Base-by-base conservation (phyloP, 1,140 invertebrate species). In the Drosophila bocqueti region DNA sequence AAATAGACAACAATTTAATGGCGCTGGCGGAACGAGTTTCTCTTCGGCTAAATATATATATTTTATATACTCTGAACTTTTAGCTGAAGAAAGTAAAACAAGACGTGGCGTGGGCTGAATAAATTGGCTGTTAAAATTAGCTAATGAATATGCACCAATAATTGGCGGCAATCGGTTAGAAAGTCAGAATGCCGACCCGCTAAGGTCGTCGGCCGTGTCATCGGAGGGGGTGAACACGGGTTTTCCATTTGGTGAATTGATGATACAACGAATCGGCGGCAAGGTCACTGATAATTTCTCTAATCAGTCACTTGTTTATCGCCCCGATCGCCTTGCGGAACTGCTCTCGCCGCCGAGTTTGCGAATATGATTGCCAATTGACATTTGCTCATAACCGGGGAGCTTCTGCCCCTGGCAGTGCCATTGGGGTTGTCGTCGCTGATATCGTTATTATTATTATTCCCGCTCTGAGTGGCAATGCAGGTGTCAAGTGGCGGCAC, bases 231-330 rank as follows among this genome's bases (percentile, higher is more conserved):
- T 36, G 42, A 76, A 83, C 83, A 87, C 45, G 73, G 67, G 21
- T 78, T 81, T 84, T 81, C 77, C 84, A 87, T 87, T 87, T 80
- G 21, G 54, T 26, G 54, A 40, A 55, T 55, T 55, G 73, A 66
- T 74, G 64, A 71, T 83, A 78, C 68, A 76, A 31, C 67, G 46
- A 57, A 43, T 63, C 34, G 38, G 26, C 26, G 40, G 45, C 77
- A 76, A 81, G 85, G 85, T 76, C 55, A 49, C 78, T 89, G 84
- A 87, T 89, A 81, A 79, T 63, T 81, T 78, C 52, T 89, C 73
- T 81, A 89, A 89, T 89, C 84, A 84, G 81, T 76, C 81, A 80
- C 78, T 76, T 79, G 76, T 80, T 69, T 76, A 76, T 82, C 79
- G 54, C 49, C n/a, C 55, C 64, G 63, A 74, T 69, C 73, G 61